Evolutionary conservation across 2,113 vertebrate genomes (phyloP).

Genomic region (Trochalopteron elliotii): DNA sequence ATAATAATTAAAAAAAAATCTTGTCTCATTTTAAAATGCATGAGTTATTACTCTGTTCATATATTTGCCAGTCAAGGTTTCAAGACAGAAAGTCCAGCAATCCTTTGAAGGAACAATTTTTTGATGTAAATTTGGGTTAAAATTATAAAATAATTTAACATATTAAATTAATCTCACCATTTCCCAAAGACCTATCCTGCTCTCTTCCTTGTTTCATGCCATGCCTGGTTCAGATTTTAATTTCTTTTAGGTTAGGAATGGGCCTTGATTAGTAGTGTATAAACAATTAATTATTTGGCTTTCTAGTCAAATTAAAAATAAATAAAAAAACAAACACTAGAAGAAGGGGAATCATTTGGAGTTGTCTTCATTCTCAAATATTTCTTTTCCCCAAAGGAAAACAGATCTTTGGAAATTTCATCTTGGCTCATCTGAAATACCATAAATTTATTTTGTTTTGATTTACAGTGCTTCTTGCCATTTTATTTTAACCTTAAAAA

Average conservation of each 20-base stretch:
- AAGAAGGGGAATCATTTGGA: not conserved
- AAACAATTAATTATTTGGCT: not conserved
- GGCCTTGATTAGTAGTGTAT: not conserved
- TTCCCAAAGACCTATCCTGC: not conserved
- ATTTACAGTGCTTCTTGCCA: not conserved
- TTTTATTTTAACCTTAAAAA: constrained; percentile 30
- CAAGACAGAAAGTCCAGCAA: not conserved
- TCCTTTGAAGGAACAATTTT: not conserved
- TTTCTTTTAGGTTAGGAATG: not conserved
- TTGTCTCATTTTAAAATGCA: fast-evolving
- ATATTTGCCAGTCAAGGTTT: not conserved
- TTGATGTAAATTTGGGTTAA: not conserved
- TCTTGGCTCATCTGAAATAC: constrained; percentile 1
- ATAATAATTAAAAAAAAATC: not conserved
- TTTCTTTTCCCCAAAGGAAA: constrained; percentile 1
- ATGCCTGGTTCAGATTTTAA: not conserved
- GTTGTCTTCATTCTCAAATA: not conserved
- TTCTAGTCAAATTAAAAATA: not conserved
- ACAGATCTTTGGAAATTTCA: not conserved
- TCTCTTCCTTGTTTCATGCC: not conserved
- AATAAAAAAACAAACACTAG: not conserved
- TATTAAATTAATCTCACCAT: not conserved
- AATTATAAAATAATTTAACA: not conserved
- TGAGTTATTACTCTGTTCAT: not conserved
- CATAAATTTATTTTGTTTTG: not conserved